Base-by-base conservation (phyloP, 2,888 invertebrate species). In the Cephonodes hylas region DNA sequence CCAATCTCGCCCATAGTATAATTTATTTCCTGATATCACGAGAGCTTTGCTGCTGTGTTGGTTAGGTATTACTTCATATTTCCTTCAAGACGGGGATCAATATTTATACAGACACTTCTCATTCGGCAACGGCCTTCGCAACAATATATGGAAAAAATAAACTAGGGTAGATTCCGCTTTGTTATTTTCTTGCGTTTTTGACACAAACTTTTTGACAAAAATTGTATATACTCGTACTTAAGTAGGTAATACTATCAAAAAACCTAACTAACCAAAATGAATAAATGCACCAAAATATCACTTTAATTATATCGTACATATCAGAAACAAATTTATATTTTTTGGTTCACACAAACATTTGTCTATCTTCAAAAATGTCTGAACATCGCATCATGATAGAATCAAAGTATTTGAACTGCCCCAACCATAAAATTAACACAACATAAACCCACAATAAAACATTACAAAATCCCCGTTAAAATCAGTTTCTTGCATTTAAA, bases 21-120 rank as follows among this genome's bases (percentile, higher is more conserved):
- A 89, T 90, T 89, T 91, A 91, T 90, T 85, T 86, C 79, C 77
- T 77, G 75, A 74, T 86, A 88, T 88, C 90, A 90, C 88, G 89
- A 86, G 84, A 88, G 86, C 81, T 81, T 80, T 76, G 79, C 76
- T 79, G 73, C 71, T 81, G 83, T 85, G 75, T 84, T 79, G 80
- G 83, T 78, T 82, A 82, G 77, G 74, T 76, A 80, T 80, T 81
- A 84, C 83, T 85, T 84, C 83, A 84, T 86, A 85, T 83, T 83
- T 85, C 75, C 81, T 76, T 75, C 75, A 73, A 68, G 68, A 71
- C 71, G 63, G 65, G 61, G 68, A 71, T 72, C 76, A 70, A 76
- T 76, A 70, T 70, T 67, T 71, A 69, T 72, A 70, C 61, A 64
- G 63, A 68, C 64, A 64, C 65, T 68, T 65, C 68, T 68, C 65